Evolutionary conservation across 2,113 vertebrate species (phyloP).

Genomic region (Menura novaehollandiae): DNA sequence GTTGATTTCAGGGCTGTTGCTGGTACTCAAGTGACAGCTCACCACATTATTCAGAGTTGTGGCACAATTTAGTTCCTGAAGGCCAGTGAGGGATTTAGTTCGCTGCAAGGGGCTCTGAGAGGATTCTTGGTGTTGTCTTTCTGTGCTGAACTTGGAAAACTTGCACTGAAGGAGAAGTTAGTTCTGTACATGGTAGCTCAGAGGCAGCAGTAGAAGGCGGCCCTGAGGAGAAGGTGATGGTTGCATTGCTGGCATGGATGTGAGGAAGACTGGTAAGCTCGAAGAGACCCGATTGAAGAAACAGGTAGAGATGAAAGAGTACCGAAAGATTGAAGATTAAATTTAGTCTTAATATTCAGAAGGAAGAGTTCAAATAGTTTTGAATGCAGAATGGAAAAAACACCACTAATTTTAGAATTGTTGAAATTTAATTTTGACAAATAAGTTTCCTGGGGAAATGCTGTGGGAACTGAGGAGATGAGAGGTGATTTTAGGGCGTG

Average conservation of each 20-base stretch:
- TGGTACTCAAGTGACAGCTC: neutral
- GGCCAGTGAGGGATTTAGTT: neutral
- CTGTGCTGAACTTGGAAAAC: neutral
- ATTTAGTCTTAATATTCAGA: neutral
- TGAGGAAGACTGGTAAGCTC: neutral
- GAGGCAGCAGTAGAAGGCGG: neutral
- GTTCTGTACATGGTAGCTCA: neutral
- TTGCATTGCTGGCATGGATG: neutral
- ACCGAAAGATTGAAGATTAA: neutral
- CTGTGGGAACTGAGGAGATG: neutral
- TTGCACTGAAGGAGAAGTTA: neutral
- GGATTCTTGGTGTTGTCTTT: neutral
- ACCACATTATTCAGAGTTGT: neutral
- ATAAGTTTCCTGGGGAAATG: neutral
- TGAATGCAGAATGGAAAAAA: neutral
- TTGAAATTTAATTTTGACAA: neutral
- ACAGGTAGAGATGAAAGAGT: neutral
- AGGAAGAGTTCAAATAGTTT: neutral
- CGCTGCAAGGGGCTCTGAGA: neutral
- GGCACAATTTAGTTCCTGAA: neutral
- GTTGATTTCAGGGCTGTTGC: neutral
- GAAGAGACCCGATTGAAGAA: accelerated
- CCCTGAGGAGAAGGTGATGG: neutral
- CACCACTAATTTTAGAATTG: neutral
- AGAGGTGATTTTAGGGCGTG: neutral